Base-by-base conservation (phyloP, 2,888 invertebrate genomes). In the Prostheceraeus crozeri region DNA sequence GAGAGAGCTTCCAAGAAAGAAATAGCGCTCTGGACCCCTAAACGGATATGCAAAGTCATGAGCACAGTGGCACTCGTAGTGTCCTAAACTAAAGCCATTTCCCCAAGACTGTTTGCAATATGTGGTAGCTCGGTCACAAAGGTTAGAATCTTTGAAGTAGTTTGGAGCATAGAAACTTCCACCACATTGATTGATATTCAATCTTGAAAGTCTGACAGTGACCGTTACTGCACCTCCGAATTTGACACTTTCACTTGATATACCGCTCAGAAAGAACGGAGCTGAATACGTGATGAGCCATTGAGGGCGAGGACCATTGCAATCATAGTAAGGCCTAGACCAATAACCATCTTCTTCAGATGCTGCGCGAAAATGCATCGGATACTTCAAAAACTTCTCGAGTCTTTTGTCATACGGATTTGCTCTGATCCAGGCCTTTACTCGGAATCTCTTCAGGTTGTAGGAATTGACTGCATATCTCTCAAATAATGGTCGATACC, bases 11-110 rank as follows among this genome's bases (percentile, higher is more conserved):
- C n/a, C n/a, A n/a, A n/a, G n/a, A n/a, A n/a, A n/a, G n/a, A n/a
- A n/a, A n/a, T n/a, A n/a, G n/a, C n/a, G n/a, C n/a, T n/a, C n/a
- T n/a, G n/a, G n/a, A n/a, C n/a, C n/a, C n/a, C n/a, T n/a, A n/a
- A n/a, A 93, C 0, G 93, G 93, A 78, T 93, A 96, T 76, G 96
- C 96, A 73, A 83, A 96, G 28, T 93, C 94, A 77, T 94, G 94
- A 51, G 86, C 84, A 71, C 94, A 96, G 72, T 94, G 91, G 77
- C 96, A 96, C 77, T 96, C 94, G 81, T 96, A 96, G 36, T 90
- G 90, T 56, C 94, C 94, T 2, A 84, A 83, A 66, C 87, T 87
- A 76, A 88, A 94, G 33, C 16, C 21, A 21, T 27, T 6, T 6
- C 48, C 48, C 8, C n/a, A n/a, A n/a, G n/a, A n/a, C n/a, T n/a